These are phyloP conservation scores for Noctilio leporinus DNA, from an alignment of 2,113 vertebrate genomes.

Conservation along the genomic window DNA sequence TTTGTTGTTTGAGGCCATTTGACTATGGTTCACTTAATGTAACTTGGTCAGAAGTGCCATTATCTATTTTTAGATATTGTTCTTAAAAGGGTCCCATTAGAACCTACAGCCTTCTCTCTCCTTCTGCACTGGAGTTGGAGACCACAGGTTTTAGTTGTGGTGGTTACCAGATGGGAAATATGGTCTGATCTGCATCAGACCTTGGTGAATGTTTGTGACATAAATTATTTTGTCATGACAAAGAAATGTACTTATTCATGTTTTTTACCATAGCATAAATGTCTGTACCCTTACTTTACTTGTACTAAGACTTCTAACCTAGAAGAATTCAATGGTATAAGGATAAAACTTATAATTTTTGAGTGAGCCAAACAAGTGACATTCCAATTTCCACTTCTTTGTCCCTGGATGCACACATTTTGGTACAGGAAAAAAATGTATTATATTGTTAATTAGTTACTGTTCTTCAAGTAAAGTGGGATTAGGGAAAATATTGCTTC, in stretches of 20 bases:
- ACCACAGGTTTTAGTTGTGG: background rate
- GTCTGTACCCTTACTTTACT: background rate
- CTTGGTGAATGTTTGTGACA: background rate
- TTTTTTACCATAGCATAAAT: background rate
- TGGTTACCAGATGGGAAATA: background rate
- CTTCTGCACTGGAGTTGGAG: background rate
- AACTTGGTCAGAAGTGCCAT: background rate
- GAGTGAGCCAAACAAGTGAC: background rate
- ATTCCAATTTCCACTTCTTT: background rate
- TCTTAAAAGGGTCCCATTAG: background rate
- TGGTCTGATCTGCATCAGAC: background rate
- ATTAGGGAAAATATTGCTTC: background rate
- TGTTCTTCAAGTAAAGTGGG: background rate
- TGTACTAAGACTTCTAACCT: background rate
- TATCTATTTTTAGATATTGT: background rate
- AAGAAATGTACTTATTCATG: background rate
- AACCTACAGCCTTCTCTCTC: background rate
- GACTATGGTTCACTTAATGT: background rate
- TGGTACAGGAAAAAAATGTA: background rate
- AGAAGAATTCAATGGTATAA: background rate
- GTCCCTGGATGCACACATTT: background rate
- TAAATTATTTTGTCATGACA: background rate
- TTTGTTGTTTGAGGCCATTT: background rate
- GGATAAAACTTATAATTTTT: background rate
- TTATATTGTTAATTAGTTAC: background rate